Percentiles rank a stretch among this genome's conserved stretches.
These are phyloP conservation scores for Trichoplusia ni DNA, from an alignment of 1,140 invertebrate species.

Conservation along the genomic window DNA sequence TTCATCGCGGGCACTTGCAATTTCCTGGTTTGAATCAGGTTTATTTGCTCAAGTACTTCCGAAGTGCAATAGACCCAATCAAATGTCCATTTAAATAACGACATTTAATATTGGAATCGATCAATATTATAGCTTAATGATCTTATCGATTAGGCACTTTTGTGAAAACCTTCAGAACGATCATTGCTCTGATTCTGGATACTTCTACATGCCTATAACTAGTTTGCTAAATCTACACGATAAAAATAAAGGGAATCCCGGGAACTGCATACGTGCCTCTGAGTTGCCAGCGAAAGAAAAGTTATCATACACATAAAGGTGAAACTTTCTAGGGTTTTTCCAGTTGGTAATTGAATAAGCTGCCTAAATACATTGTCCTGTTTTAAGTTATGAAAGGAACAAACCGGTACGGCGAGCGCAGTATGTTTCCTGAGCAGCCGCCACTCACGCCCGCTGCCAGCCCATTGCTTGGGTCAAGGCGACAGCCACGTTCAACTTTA, in stretches of 20 bases:
- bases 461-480: constrained; percentile 44
- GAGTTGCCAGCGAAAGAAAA: neutral
- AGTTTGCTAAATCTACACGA: too few species aligned
- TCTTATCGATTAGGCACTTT: too few species aligned
- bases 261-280: too few species aligned
- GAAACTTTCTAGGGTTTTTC: neutral
- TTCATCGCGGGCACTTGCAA: neutral
- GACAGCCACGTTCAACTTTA: constrained; percentile 38
- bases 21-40: constrained; percentile 11
- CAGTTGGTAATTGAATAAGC: neutral
- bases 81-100: neutral
- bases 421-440: constrained; percentile 28
- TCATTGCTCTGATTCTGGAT: too few species aligned
- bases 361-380: constrained; percentile 25
- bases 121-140: too few species aligned
- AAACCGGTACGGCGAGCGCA: constrained; percentile 29
- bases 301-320: neutral
- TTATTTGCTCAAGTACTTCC: neutral
- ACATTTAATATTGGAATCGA: too few species aligned
- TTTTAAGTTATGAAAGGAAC: constrained; percentile 31
- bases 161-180: too few species aligned
- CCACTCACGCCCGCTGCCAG: constrained; percentile 29
- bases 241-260: too few species aligned
- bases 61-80: constrained; percentile 17
- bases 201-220: too few species aligned